Evolutionary conservation across 1,140 invertebrate species (phyloP).

Genomic region (Papilio helenus): DNA sequence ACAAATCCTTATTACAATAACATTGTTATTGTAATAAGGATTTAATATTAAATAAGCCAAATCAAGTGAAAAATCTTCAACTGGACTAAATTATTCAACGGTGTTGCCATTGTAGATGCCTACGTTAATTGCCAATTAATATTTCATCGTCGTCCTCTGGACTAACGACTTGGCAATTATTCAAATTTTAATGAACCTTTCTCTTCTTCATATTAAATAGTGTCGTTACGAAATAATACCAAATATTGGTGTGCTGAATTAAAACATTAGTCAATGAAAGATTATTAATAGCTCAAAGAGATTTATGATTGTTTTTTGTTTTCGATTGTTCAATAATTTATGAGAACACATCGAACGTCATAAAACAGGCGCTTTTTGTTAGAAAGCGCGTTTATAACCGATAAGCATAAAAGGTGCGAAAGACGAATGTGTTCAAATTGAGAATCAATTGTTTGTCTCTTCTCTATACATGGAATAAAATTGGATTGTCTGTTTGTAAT

Average conservation of each 20-base stretch:
- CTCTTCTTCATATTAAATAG: constrained; percentile 16
- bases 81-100: constrained; percentile 15
- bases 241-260: background rate
- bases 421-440: too few relatives aligned
- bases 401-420: too few relatives aligned
- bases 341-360: too few relatives aligned
- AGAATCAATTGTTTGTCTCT: too few relatives aligned
- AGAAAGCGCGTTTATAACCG: too few relatives aligned
- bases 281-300: background rate
- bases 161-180: constrained; percentile 28
- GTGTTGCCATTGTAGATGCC: constrained; percentile 13
- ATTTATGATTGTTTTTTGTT: background rate
- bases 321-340: background rate
- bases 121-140: constrained; percentile 27
- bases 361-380: too few relatives aligned
- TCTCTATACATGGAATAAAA: too few relatives aligned
- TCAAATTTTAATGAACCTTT: constrained; percentile 25
- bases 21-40: background rate
- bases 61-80: constrained; percentile 1
- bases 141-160: constrained; percentile 8
- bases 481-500: too few relatives aligned
- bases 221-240: background rate
- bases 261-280: background rate
- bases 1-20: too few relatives aligned
- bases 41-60: background rate